These are phyloP conservation scores for Sapayoa aenigma DNA, from an alignment of 2,113 vertebrate species.

Conservation along the genomic window DNA sequence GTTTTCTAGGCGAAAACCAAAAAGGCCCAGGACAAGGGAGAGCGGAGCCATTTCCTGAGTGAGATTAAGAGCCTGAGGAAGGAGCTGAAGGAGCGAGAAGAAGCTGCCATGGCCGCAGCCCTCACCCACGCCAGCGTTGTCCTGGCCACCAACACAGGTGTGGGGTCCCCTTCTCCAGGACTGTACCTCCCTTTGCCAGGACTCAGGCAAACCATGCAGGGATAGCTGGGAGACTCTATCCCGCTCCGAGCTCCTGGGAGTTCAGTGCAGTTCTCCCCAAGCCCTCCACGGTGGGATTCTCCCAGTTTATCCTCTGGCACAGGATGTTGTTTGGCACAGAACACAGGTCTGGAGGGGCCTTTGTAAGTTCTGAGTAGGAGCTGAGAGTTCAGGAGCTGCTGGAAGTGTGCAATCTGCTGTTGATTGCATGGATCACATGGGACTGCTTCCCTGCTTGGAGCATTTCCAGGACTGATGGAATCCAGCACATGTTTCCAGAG, in stretches of 20 bases:
- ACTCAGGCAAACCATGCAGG: not conserved
- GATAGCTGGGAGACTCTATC: not conserved
- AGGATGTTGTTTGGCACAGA: not conserved
- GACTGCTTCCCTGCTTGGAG: not conserved
- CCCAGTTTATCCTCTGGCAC: not conserved
- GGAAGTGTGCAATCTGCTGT: not conserved
- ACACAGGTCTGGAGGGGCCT: not conserved
- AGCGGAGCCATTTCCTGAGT: constrained; percentile 71
- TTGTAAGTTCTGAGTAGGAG: not conserved
- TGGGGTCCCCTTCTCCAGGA: not conserved
- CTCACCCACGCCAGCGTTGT: constrained; percentile 80
- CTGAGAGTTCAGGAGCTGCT: not conserved
- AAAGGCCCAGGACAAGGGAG: constrained; percentile 81
- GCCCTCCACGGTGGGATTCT: not conserved
- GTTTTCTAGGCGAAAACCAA: constrained; percentile 74
- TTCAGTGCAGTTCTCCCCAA: not conserved
- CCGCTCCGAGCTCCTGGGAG: not conserved
- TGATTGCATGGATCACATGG: not conserved
- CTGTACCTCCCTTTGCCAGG: not conserved
- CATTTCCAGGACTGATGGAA: not conserved
- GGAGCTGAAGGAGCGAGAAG: constrained; percentile 87
- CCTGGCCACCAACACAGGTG: constrained; percentile 92
- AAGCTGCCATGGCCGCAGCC: constrained; percentile 81
- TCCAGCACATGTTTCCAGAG: not conserved
- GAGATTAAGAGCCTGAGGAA: constrained; percentile 85